Percentiles rank a stretch among this genome's conserved stretches.
These are phyloP conservation scores for Dicerorhinus sumatrensis DNA, from an alignment of 2,113 vertebrate species.

Conservation along the genomic window DNA sequence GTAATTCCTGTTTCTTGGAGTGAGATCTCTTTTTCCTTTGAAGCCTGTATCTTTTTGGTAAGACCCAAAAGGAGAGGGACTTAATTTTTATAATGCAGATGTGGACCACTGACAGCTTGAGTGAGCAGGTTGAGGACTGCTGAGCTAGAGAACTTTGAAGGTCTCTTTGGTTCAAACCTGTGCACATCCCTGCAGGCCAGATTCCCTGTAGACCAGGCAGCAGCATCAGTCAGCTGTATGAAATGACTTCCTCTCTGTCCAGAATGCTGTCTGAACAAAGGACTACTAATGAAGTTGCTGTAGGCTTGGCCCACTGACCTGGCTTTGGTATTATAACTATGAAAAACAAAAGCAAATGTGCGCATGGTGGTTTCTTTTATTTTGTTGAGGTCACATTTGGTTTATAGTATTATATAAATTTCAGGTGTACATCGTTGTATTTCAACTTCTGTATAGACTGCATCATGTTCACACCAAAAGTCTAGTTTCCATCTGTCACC, in stretches of 20 bases:
- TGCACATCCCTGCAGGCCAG: not conserved
- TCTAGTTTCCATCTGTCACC: no score
- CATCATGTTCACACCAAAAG: no score
- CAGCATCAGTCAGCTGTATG: no score
- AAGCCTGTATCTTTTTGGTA: not conserved
- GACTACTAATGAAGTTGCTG: accelerated
- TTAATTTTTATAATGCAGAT: not conserved
- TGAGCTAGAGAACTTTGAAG: not conserved
- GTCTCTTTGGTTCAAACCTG: not conserved
- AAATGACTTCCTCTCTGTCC: not conserved
- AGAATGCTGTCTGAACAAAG: not conserved
- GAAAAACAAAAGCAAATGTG: not conserved
- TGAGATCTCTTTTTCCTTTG: not conserved
- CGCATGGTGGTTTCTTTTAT: not conserved
- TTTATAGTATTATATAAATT: no score
- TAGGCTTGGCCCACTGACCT: not conserved
- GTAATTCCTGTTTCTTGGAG: not conserved
- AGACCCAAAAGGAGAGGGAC: not conserved
- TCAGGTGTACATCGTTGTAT: no score
- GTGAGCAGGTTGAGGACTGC: not conserved
- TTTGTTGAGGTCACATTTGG: no score
- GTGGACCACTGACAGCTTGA: not conserved
- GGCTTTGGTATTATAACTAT: not conserved
- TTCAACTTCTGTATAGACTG: no score
- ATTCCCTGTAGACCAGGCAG: not conserved